Percentiles rank a stretch among this genome's conserved stretches.
phyloP scores from a whole-genome alignment of 2,888 invertebrate genomes.

The Crossocerus cetratus region DNA sequence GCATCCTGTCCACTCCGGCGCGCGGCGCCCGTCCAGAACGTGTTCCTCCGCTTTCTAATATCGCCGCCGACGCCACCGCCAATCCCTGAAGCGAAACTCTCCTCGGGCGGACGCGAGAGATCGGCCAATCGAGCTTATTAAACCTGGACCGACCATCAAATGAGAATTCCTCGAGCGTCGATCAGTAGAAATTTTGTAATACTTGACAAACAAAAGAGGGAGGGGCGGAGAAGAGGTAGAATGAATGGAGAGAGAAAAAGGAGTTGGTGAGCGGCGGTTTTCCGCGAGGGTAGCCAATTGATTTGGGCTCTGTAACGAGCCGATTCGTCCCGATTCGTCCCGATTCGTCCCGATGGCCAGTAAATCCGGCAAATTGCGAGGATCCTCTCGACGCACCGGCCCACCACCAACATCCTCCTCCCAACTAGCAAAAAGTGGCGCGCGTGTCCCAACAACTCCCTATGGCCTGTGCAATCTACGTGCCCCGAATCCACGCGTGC shows the following conservation, averaged over 20 bases:
- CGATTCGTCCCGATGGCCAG: slow-evolving; percentile 30
- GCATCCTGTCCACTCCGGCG: neutral
- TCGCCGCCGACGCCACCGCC: no score
- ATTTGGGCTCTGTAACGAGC: slow-evolving; percentile 38
- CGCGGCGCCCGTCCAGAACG: neutral
- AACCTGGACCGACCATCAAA: no score
- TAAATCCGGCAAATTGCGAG: slow-evolving; percentile 23
- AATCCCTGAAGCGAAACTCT: no score
- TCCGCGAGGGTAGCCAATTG: slow-evolving; percentile 32
- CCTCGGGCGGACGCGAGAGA: no score
- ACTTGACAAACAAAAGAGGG: no score
- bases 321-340: slow-evolving; percentile 28
- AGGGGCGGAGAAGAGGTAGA: no score
- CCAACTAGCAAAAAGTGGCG: neutral
- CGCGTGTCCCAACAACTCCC: neutral
- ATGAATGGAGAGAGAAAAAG: no score
- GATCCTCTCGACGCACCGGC: neutral
- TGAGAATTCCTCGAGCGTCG: neutral
- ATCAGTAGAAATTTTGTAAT: neutral
- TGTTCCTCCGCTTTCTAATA: slow-evolving; percentile 29
- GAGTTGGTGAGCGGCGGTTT: neutral
- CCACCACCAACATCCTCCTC: neutral
- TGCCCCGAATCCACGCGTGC: neutral
- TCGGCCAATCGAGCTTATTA: no score
- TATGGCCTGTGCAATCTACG: slow-evolving; percentile 2